Evolutionary conservation across 1,140 invertebrate genomes (phyloP).

Genomic region (Polyergus mexicanus): DNA sequence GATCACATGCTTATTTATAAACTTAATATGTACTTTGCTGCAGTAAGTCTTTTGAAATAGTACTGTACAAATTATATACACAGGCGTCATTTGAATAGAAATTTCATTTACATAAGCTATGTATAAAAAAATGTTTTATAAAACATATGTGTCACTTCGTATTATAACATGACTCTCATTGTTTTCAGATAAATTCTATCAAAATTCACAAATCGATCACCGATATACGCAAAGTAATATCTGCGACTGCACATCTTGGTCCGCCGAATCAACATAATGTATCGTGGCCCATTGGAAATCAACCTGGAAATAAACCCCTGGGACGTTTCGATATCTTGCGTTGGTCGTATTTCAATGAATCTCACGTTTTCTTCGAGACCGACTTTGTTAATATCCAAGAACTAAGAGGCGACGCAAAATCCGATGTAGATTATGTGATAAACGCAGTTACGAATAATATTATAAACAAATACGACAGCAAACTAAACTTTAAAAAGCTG

Average conservation of each 20-base stretch:
- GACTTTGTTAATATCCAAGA: conserved; percentile 89
- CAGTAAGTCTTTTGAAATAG: conserved; percentile 84
- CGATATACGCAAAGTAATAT: conserved; percentile 84
- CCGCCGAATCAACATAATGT: conserved; percentile 86
- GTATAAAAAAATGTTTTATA: background rate
- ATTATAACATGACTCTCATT: background rate
- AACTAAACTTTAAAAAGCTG: conserved; percentile 88
- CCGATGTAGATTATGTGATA: conserved; percentile 90
- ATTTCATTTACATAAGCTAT: background rate
- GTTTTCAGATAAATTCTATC: conserved; percentile 85
- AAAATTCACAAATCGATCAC: conserved; percentile 86
- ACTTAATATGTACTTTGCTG: conserved; percentile 90
- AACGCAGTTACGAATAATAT: conserved; percentile 88
- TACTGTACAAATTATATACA: background rate
- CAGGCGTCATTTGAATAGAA: conserved; percentile 23
- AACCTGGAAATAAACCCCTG: conserved; percentile 89
- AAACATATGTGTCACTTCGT: background rate
- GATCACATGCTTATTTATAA: conserved; percentile 90
- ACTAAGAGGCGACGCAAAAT: conserved; percentile 88
- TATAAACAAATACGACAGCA: conserved; percentile 87
- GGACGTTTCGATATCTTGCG: conserved; percentile 94
- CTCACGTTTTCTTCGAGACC: conserved; percentile 92
- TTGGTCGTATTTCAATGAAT: conserved; percentile 94
- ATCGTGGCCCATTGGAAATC: conserved; percentile 94
- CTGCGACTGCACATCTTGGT: conserved; percentile 80